phyloP scores from a whole-genome alignment of 1,140 invertebrate genomes.

The Leucophenga varia region DNA sequence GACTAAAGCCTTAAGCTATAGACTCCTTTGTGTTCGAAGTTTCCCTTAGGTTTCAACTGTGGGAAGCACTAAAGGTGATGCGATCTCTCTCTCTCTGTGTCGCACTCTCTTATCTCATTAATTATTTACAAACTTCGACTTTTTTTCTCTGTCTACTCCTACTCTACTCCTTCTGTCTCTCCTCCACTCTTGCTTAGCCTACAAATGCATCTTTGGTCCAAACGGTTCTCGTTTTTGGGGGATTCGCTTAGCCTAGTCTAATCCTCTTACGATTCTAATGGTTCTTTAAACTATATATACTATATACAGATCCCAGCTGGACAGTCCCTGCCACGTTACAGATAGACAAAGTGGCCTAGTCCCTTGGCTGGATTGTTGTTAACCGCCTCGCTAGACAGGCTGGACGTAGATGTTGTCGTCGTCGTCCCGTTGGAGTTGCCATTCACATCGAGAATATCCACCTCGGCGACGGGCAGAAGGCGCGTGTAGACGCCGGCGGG shows the following conservation, averaged over 20 bases:
- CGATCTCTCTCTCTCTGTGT: neutral
- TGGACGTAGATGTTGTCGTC: constrained; percentile 10
- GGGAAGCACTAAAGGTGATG: neutral
- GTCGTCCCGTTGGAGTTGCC: constrained; percentile 28
- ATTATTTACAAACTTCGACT: constrained; percentile 25
- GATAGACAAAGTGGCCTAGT: constrained; percentile 49
- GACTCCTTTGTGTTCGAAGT: constrained; percentile 24
- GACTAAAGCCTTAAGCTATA: constrained; percentile 41
- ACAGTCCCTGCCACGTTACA: too few relatives aligned
- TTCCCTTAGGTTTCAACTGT: too few relatives aligned
- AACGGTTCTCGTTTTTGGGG: constrained; percentile 29
- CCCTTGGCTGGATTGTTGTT: constrained; percentile 54
- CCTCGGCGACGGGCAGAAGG: too few relatives aligned
- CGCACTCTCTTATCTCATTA: neutral
- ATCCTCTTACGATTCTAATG: constrained; percentile 1
- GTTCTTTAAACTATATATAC: too few relatives aligned
- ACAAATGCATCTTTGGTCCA: constrained; percentile 50
- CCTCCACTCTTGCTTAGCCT: constrained; percentile 24
- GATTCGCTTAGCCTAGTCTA: constrained; percentile 1
- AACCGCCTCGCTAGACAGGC: constrained; percentile 33
- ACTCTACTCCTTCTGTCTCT: neutral
- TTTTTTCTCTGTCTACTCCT: constrained; percentile 6
- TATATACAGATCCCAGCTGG: too few relatives aligned
- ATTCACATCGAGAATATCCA: constrained; percentile 32
- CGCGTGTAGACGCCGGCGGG: too few relatives aligned